These are phyloP conservation scores for Falco cherrug DNA, from an alignment of 2,797 vertebrate genomes.

Conservation along the genomic window DNA sequence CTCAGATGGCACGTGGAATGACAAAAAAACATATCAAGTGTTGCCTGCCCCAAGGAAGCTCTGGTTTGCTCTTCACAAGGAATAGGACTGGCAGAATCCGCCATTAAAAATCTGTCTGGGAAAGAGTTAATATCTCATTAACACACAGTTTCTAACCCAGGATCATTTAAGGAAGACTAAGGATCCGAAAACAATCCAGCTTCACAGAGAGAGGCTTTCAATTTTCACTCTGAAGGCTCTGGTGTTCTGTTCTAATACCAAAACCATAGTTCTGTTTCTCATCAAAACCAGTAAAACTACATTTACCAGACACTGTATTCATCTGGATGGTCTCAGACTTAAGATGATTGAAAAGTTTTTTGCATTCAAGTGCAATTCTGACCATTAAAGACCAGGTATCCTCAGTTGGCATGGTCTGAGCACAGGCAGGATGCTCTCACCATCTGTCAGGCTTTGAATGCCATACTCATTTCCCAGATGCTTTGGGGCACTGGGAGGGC, in stretches of 20 bases:
- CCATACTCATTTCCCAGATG: conserved; percentile 27
- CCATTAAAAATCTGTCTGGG: background rate
- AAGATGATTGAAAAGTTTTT: background rate
- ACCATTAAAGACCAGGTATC: conserved; percentile 33
- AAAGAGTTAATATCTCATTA: background rate
- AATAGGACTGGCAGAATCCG: background rate
- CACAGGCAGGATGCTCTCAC: background rate
- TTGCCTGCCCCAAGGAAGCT: background rate
- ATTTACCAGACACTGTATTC: background rate
- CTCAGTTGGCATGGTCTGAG: background rate
- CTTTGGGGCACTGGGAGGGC: conserved; percentile 12
- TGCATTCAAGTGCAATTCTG: background rate
- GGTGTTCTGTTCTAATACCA: background rate
- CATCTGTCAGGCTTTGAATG: conserved; percentile 38
- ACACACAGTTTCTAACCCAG: background rate
- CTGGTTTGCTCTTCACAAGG: background rate
- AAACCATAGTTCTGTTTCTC: conserved; percentile 19
- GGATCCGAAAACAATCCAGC: background rate
- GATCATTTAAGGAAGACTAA: background rate
- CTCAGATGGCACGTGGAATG: background rate
- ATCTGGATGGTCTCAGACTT: background rate
- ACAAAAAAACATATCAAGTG: background rate
- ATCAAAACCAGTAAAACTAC: conserved; percentile 4
- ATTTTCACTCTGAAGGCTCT: background rate
- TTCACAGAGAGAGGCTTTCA: background rate